Evolutionary conservation across 2,888 invertebrate genomes (phyloP), one percentile per base, ranked within the genome.

Genomic region (Acrobasis suavella): DNA sequence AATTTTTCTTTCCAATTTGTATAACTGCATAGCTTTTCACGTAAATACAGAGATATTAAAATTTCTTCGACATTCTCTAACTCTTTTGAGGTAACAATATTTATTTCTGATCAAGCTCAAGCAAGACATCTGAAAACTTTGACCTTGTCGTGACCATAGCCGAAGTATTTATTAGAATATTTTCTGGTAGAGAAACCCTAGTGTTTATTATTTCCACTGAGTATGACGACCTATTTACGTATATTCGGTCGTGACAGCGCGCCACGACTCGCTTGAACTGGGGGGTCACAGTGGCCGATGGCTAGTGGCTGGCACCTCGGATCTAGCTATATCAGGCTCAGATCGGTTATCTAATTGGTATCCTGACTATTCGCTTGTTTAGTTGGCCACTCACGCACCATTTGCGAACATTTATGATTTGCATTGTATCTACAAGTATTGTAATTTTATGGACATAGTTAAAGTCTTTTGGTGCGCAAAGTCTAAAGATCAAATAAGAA

Each of bases 141-240:
- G 46, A 56, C 56, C 56, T 14, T 14, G 12, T 42, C 42, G 42
- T 56, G 56, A 56, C 42, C 42, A 56, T 14, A 42, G 14, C 15
- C 52, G 16, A 55, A 55, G 55, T 55, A 55, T 56, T 56, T 56
- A 56, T 42, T 56, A 17, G 22, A 56, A 56, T 56, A 56, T 56
- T 46, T 56, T 56, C 56, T 7, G 32, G 22, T 22, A 37, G 52
- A 55, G 55, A 56, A 56, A 42, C 42, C 56, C 56, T 46, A 60
- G 51, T 60, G 51, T 60, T 60, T 60, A 51, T 60, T 51, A 60
- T 60, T 60, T 52, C 51, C 38, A 60, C 17, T 51, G 38, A 51
- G 51, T 60, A 60, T 60, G 51, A 59, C 59, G 59, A 42, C 60
- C 60, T 51, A 60, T 60, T 51, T 52, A 51, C 51, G 39, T 42